Evolutionary conservation across 2,113 vertebrate genomes (phyloP).

Genomic region (Porphyrio hochstetteri): DNA sequence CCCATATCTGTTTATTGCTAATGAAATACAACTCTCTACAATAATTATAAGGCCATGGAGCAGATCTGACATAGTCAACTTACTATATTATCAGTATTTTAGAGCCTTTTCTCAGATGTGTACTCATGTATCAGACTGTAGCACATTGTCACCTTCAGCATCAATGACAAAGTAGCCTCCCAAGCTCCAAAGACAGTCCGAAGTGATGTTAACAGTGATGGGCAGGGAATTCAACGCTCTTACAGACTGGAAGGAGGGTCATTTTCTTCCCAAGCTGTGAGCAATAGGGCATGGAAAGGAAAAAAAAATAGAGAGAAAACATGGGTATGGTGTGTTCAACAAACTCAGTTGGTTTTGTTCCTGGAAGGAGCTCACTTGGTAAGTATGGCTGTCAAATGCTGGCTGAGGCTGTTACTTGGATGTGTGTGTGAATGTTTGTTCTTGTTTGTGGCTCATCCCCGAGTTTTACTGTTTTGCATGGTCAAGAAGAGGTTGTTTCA

Average conservation of each 20-base stretch:
- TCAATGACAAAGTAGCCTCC: background rate
- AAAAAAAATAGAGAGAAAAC: background rate
- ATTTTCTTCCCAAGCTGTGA: background rate
- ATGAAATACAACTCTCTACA: background rate
- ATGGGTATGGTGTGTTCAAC: accelerated
- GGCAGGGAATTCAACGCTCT: background rate
- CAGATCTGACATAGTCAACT: background rate
- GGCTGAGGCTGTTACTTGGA: background rate
- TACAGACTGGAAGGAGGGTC: background rate
- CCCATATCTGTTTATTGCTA: background rate
- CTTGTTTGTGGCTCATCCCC: background rate
- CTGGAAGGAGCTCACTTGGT: background rate
- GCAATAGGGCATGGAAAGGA: background rate
- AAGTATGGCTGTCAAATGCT: background rate
- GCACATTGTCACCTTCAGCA: background rate
- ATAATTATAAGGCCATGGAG: background rate
- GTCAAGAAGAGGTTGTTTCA: background rate
- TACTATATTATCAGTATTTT: background rate
- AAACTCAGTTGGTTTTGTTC: background rate
- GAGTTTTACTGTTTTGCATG: background rate
- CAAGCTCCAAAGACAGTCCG: background rate
- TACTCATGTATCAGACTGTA: background rate
- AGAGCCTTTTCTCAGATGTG: background rate
- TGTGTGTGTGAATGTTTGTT: background rate
- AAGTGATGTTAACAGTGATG: background rate